Evolutionary conservation across 1,140 invertebrate genomes (phyloP).

Genomic region (Conus ventricosus): DNA sequence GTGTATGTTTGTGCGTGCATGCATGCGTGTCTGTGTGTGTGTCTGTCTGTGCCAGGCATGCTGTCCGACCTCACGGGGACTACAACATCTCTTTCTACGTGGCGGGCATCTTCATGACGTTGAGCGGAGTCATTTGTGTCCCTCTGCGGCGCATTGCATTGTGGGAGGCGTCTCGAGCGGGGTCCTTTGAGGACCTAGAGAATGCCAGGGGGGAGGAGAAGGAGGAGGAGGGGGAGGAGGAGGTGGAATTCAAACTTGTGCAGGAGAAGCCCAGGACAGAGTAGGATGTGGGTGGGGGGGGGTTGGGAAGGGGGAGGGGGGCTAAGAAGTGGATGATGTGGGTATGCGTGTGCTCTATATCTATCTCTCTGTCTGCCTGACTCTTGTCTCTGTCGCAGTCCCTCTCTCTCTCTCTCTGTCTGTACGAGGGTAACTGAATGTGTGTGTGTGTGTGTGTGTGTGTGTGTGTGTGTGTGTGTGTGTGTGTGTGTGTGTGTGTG

Average conservation of each 20-base stretch:
- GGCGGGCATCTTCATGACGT: slow-evolving; percentile 54
- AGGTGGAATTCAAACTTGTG: neutral
- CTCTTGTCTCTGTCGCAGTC: slow-evolving; percentile 32
- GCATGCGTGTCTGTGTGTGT: neutral
- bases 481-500: too few relatives aligned
- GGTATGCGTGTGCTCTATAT: slow-evolving; percentile 27
- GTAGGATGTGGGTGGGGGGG: neutral
- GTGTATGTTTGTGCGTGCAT: neutral
- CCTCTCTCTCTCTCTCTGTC: too few relatives aligned
- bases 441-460: too few relatives aligned
- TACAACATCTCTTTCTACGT: slow-evolving; percentile 66
- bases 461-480: too few relatives aligned
- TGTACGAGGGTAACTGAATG: too few relatives aligned
- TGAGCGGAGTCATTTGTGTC: slow-evolving; percentile 63
- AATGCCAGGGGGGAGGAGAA: neutral
- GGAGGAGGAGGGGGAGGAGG: neutral
- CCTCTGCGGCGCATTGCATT: slow-evolving; percentile 57
- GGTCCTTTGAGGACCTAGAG: neutral
- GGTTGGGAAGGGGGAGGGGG: neutral
- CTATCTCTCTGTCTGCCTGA: slow-evolving; percentile 35
- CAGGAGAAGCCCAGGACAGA: neutral
- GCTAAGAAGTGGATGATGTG: neutral
- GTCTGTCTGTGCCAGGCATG: slow-evolving; percentile 47
- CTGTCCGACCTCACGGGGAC: slow-evolving; percentile 62
- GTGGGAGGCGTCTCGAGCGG: slow-evolving; percentile 54